Evolutionary conservation across 2,888 invertebrate species (phyloP).

Genomic region (Spialia ferax): DNA sequence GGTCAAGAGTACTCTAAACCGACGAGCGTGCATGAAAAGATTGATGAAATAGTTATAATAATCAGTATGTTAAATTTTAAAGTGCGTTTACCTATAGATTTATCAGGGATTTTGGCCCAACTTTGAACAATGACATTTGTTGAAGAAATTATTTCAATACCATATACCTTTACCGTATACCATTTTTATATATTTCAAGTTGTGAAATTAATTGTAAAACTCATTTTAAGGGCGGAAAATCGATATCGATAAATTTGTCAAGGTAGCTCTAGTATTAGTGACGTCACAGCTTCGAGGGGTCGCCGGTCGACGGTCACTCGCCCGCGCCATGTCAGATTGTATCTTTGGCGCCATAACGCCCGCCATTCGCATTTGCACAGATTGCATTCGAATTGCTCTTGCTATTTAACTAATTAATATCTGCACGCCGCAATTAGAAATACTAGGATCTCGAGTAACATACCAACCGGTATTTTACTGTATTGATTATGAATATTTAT

Average conservation of each 20-base stretch:
- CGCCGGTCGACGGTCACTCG: slow-evolving; percentile 71
- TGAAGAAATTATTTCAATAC: too few relatives aligned
- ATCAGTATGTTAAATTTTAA: too few relatives aligned
- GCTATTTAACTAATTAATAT: slow-evolving; percentile 67
- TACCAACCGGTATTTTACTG: slow-evolving; percentile 20
- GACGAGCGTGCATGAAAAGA: too few relatives aligned
- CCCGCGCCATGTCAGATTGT: slow-evolving; percentile 72
- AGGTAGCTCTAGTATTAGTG: slow-evolving; percentile 44
- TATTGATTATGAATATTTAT: slow-evolving; percentile 37
- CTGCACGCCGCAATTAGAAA: slow-evolving; percentile 35
- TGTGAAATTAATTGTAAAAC: not conserved
- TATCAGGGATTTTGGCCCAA: too few relatives aligned
- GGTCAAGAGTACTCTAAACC: too few relatives aligned
- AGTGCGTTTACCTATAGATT: too few relatives aligned
- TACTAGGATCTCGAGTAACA: slow-evolving; percentile 8
- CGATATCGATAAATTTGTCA: slow-evolving; percentile 46
- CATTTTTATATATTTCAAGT: not conserved
- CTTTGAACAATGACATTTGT: too few relatives aligned
- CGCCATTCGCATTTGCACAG: slow-evolving; percentile 66
- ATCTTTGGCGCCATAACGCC: slow-evolving; percentile 78
- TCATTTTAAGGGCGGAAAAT: slow-evolving; percentile 9
- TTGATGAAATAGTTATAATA: too few relatives aligned
- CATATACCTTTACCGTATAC: too few relatives aligned
- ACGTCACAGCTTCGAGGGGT: slow-evolving; percentile 65
- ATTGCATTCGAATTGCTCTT: slow-evolving; percentile 69